Conservation (phyloP, 2,113 vertebrate genomes). For the Galbula dea region DNA sequence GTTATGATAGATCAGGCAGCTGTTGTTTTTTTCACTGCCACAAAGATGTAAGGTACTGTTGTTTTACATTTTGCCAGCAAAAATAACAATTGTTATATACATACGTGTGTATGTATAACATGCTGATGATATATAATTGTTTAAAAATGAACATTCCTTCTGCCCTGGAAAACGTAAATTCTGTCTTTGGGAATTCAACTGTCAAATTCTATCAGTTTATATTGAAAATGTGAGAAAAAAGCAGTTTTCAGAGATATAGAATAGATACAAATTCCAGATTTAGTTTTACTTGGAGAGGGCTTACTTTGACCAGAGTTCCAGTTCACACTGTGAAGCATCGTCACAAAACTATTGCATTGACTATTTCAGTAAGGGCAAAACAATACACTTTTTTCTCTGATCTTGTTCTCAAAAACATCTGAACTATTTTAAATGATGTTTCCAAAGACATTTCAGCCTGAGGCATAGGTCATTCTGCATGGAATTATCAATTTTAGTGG, state of each 20-base stretch:
- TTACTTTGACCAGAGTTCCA: neutral
- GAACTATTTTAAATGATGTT: neutral
- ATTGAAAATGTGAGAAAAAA: neutral
- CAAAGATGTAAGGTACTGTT: neutral
- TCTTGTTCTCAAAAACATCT: neutral
- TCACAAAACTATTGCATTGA: neutral
- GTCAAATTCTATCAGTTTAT: neutral
- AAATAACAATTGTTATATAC: neutral
- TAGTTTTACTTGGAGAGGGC: neutral
- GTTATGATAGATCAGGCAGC: neutral
- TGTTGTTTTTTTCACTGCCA: neutral
- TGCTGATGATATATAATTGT: neutral
- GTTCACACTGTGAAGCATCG: neutral
- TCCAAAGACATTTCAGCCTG: neutral
- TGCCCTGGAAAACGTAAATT: neutral
- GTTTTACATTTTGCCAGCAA: neutral
- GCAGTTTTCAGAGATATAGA: neutral
- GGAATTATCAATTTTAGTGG: neutral
- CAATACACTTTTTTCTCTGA: neutral
- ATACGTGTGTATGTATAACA: neutral
- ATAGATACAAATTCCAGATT: neutral
- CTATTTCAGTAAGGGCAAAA: neutral
- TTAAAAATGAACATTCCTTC: neutral
- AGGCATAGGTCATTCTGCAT: neutral
- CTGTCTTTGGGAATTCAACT: neutral